Evolutionary conservation across 2,797 vertebrate species (phyloP), one percentile per base, ranked within the genome.

Genomic region (Chelon auratus): DNA sequence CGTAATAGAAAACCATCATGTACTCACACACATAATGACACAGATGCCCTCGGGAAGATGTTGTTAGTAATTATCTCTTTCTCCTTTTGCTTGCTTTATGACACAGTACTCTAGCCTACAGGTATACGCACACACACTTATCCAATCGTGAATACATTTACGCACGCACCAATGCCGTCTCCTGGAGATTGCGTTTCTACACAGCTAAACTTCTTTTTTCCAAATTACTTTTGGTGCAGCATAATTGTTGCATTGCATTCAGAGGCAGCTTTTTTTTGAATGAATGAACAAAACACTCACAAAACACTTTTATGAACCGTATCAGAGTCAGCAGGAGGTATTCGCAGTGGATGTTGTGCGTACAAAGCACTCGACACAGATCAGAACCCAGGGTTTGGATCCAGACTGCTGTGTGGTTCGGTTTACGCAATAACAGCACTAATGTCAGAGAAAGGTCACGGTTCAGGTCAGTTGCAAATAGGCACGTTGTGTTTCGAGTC

Each of bases 11-110:
- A 81, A 64, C 77, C 57, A 56, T 51, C 62, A 66, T 64, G 64
- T 55, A 66, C 59, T 54, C 72, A 30, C 58, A 72, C 60, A 72
- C 68, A 40, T 61, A 77, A 78, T 75, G 69, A 77, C 72, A 78
- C 73, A 50, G 7, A 75, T 56, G 72, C 70, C 85, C 74, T 57
- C 61, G 36, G 83, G 89, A 83, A 70, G 68, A 64, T 80, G 74
- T 73, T 84, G 77, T 80, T 84, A 62, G 62, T 81, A 68, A 87
- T 87, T 79, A 72, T 69, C 79, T 87, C 72, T 62, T 62, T 84
- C 72, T 74, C 67, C 70, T 76, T 82, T 47, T 43, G 66, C 45
- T 69, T 61, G 55, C 37, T 71, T 60, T 53, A 33, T 85, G 75
- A 80, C 55, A 80, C 71, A 51, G 0, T 30, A 52, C 55, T 75